Conservation (phyloP, 2,888 invertebrate genomes). For the Gymnosoma rotundatum region DNA sequence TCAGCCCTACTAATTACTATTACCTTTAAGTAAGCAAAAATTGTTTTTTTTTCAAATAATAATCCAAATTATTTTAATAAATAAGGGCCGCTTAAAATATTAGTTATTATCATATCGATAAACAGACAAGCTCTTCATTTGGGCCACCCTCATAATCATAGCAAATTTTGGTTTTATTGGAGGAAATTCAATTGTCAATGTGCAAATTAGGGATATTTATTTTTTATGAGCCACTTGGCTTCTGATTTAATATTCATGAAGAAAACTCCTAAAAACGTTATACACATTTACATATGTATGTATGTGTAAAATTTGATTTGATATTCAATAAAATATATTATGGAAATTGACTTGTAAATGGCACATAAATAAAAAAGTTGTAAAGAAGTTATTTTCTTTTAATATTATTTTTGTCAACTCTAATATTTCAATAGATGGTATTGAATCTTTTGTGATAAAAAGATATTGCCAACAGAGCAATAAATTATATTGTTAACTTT, state of each 20-base stretch:
- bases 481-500: conserved; percentile 30
- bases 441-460: conserved; percentile 34
- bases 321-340: conserved; percentile 66
- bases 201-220: conserved; percentile 65
- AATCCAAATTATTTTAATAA: no score
- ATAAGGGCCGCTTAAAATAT: no score
- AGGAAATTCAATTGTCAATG: conserved; percentile 64
- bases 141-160: neutral
- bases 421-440: neutral
- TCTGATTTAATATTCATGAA: conserved; percentile 57
- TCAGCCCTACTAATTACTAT: no score
- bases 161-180: conserved; percentile 24
- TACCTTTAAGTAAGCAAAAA: no score
- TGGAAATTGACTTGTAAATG: conserved; percentile 50
- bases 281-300: neutral
- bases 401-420: conserved; percentile 14
- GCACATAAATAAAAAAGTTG: conserved; percentile 25
- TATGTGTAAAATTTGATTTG: conserved; percentile 59
- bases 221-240: conserved; percentile 63
- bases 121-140: neutral
- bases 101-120: no score
- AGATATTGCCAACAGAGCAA: conserved; percentile 44
- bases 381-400: conserved; percentile 21
- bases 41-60: no score
- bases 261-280: conserved; percentile 39